Evolutionary conservation across 2,888 invertebrate species (phyloP), one percentile per base, ranked within the genome.

Genomic region (Tiphia femorata): DNA sequence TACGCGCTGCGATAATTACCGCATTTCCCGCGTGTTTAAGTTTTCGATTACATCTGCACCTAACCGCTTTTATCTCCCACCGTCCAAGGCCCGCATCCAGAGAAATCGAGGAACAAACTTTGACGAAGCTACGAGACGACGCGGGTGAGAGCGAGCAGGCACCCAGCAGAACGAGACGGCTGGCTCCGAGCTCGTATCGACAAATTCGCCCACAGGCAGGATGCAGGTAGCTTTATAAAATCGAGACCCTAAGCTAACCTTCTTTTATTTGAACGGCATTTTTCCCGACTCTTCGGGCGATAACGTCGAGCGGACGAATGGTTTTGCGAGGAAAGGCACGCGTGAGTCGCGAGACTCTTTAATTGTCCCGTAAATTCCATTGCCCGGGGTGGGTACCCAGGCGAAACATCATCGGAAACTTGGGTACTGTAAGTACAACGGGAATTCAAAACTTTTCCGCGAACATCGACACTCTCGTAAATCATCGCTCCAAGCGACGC

Each of bases 51-150:
- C 50, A 23, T 35, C 29, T 37, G 19, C 37, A 41, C 43, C 57
- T 54, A 58, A 55, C 52, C 54, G 64, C 64, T 61, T 64, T 64
- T 46, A 64, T 52, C 60, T 61, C 52, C n/a, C 33, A 14, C 42
- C 38, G 50, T 50, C 52, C 37, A 41, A 52, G 40, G 49, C 59
- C 59, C 53, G 46, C 59, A 59, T 63, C 59, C 29, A 12, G 54
- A 65, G 65, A 55, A 64, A 61, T 58, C 64, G 55, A 55, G 64
- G 55, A 61, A 64, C 64, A 64, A 64, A 65, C 55, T 65, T 58
- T 58, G 61, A 61, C 53, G 64, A 65, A 55, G 51, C 49, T 20
- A 44, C 37, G 55, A 53, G 55, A 58, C 44, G 16, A 37, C 33
- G 8, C 12, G 33, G 3, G 25, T 6, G 5, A 25, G 25, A 25